phyloP scores from a whole-genome alignment of 2,888 invertebrate genomes.

The Andrena bucephala region DNA sequence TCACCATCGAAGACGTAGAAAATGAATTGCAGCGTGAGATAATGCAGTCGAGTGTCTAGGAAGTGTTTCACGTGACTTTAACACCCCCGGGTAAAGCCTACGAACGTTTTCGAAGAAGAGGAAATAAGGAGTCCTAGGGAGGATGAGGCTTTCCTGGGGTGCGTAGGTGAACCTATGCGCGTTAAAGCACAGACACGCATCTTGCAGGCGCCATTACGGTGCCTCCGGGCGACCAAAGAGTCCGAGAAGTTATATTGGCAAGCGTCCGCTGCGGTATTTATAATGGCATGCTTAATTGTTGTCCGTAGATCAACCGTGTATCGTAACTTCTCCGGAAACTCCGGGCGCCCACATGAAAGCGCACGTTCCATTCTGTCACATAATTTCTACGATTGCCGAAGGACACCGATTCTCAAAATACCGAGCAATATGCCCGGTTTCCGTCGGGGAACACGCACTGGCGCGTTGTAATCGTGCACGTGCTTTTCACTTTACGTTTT shows the following conservation, averaged over 20 bases:
- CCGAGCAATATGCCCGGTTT: constrained; percentile 12
- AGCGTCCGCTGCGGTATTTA: constrained; percentile 71
- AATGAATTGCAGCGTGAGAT: constrained; percentile 7
- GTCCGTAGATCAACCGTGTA: constrained; percentile 76
- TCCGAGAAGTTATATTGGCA: constrained; percentile 70
- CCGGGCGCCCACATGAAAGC: constrained; percentile 72
- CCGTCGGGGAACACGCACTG: constrained; percentile 15
- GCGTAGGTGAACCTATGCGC: constrained; percentile 75
- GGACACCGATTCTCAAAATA: constrained; percentile 52
- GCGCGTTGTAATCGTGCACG: constrained; percentile 40
- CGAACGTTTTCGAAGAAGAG: neutral
- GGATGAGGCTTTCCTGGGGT: constrained; percentile 57
- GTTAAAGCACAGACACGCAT: constrained; percentile 63
- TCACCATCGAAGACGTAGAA: neutral
- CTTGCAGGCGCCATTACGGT: constrained; percentile 70
- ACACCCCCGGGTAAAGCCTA: constrained; percentile 45
- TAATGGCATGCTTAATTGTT: constrained; percentile 78
- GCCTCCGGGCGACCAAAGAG: constrained; percentile 69
- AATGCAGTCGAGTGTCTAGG: constrained; percentile 13
- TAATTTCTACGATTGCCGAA: constrained; percentile 67
- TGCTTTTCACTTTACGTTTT: constrained; percentile 29
- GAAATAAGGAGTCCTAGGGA: constrained; percentile 21
- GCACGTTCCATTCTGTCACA: constrained; percentile 53
- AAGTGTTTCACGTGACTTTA: constrained; percentile 39
- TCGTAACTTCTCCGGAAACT: constrained; percentile 76